A percentile compares a stretch with the other conserved stretches of the same genome.
These are phyloP conservation scores for Gobionotothen gibberifrons DNA, from an alignment of 2,797 vertebrate species.

Conservation along the genomic window DNA sequence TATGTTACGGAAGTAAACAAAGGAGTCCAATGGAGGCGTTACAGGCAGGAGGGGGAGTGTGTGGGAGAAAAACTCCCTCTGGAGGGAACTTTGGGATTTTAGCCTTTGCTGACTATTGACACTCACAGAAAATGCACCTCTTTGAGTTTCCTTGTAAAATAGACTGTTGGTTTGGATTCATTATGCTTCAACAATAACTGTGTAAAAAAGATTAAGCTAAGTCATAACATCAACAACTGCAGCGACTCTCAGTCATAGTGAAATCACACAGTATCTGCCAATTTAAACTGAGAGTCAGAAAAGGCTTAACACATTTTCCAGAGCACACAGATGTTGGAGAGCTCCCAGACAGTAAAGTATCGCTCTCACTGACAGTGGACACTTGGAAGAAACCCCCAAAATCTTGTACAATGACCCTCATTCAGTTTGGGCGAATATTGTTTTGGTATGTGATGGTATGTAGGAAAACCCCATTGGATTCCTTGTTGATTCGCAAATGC, in stretches of 20 bases:
- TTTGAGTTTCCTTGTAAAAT: not conserved
- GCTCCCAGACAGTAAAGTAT: constrained; percentile 60
- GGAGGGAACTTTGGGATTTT: too few species aligned
- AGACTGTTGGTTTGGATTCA: not conserved
- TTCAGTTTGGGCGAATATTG: constrained; percentile 60
- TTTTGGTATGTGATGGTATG: constrained; percentile 66
- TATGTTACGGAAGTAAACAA: too few species aligned
- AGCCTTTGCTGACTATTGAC: too few species aligned
- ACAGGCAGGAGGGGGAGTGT: too few species aligned
- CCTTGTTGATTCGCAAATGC: constrained; percentile 53
- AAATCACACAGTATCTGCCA: constrained; percentile 36
- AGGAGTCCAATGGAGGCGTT: too few species aligned
- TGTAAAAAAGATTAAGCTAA: constrained; percentile 28
- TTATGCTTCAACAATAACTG: constrained; percentile 11
- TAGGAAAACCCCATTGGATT: constrained; percentile 46
- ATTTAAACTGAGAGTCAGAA: constrained; percentile 29
- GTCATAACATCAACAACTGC: constrained; percentile 42
- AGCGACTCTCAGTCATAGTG: constrained; percentile 34
- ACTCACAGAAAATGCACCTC: too few species aligned
- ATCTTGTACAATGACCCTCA: constrained; percentile 61
- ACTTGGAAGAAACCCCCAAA: constrained; percentile 38
- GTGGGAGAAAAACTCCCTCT: too few species aligned
- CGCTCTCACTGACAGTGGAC: constrained; percentile 35
- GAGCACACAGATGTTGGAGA: constrained; percentile 59
- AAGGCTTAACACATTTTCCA: constrained; percentile 37